Percentiles rank a stretch among this genome's conserved stretches.
These are phyloP conservation scores for Coleophora flavipennella DNA, from an alignment of 2,888 invertebrate species.

Conservation along the genomic window DNA sequence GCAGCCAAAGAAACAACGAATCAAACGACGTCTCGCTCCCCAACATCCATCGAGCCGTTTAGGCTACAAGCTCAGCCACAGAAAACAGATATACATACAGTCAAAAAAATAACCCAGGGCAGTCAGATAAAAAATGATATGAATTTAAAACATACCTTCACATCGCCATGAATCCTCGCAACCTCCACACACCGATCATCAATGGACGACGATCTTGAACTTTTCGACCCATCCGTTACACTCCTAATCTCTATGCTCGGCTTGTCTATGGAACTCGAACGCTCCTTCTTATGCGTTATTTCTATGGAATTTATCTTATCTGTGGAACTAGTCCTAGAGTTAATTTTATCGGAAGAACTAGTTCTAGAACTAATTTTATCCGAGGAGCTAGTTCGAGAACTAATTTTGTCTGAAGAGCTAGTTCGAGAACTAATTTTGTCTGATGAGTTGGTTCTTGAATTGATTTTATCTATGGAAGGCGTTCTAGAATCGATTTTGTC, in stretches of 20 bases:
- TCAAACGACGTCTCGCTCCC: too few species aligned
- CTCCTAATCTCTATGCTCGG: conserved; percentile 6
- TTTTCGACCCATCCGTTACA: not conserved
- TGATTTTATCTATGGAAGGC: not conserved
- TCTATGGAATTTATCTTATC: conserved; percentile 11
- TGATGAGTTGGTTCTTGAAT: not conserved
- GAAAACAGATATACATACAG: too few species aligned
- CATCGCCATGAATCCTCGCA: conserved; percentile 5
- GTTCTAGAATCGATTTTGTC: not conserved
- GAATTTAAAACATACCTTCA: conserved; percentile 14
- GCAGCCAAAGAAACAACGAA: too few species aligned
- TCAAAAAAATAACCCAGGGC: too few species aligned
- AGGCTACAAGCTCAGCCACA: too few species aligned
- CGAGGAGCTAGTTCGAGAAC: conserved; percentile 6
- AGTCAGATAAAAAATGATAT: too few species aligned
- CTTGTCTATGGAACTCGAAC: not conserved
- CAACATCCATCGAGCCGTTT: too few species aligned
- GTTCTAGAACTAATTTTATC: not conserved
- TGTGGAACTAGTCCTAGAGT: not conserved
- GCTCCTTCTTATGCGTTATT: not conserved
- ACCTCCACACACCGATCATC: conserved; percentile 14
- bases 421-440: conserved; percentile 13
- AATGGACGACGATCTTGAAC: conserved; percentile 3
- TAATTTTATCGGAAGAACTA: not conserved
- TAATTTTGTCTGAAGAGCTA: conserved; percentile 23